phyloP scores from a whole-genome alignment of 2,113 vertebrate genomes.

The Regulus satrapa region DNA sequence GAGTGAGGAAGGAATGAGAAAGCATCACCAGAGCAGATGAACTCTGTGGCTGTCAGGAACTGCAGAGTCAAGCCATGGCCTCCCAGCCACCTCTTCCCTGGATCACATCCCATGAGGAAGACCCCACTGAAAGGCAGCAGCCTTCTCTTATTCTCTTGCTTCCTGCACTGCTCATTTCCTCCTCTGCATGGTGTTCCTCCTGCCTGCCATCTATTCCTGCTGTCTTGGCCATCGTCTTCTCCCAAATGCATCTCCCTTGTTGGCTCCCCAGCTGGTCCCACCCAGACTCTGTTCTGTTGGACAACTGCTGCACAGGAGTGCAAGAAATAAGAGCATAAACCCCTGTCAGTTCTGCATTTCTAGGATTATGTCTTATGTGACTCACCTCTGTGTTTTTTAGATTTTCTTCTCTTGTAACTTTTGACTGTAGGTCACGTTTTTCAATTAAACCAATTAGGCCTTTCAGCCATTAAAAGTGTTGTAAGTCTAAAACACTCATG shows the following conservation, averaged over 20 bases:
- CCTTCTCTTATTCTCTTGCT: not conserved
- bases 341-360: not conserved
- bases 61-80: not conserved
- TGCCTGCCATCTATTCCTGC: not conserved
- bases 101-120: not conserved
- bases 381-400: not conserved
- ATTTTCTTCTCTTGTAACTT: not conserved
- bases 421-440: fast-evolving
- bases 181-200: not conserved
- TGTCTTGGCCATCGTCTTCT: not conserved
- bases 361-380: not conserved
- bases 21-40: not conserved
- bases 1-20: not conserved
- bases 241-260: not conserved
- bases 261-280: not conserved
- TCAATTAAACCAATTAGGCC: not conserved
- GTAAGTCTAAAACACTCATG: not conserved
- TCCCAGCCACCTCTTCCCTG: not conserved
- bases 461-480: not conserved
- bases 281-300: not conserved
- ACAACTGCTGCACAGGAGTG: not conserved
- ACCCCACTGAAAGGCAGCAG: not conserved
- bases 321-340: not conserved
- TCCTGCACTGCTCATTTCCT: not conserved
- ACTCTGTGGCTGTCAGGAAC: not conserved